These are phyloP conservation scores for Desoria tigrina DNA, from an alignment of 2,888 invertebrate genomes.

Conservation along the genomic window DNA sequence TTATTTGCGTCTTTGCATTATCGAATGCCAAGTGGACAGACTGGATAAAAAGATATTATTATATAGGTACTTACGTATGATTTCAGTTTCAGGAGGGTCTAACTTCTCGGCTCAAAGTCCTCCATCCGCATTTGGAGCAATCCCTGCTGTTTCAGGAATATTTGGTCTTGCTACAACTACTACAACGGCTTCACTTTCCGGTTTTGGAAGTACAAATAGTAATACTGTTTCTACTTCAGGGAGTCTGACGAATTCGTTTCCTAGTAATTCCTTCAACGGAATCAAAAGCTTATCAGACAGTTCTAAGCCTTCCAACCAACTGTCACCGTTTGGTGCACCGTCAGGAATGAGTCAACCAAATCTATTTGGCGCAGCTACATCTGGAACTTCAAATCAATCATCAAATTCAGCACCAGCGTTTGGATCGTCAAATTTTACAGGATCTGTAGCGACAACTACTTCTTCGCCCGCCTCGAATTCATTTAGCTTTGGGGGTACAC, in stretches of 20 bases:
- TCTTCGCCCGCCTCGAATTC: neutral
- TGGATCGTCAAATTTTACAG: neutral
- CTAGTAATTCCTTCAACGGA: neutral
- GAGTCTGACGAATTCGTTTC: neutral
- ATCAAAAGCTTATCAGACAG: no score
- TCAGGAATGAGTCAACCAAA: slow-evolving; percentile 10
- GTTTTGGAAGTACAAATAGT: neutral
- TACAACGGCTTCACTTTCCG: neutral
- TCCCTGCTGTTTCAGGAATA: neutral
- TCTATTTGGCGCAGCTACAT: neutral
- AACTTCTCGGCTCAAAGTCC: neutral
- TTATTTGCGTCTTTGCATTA: no score
- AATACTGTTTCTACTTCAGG: slow-evolving; percentile 8
- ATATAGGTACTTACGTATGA: no score
- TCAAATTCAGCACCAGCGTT: neutral
- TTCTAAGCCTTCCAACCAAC: neutral
- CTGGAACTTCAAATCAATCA: neutral
- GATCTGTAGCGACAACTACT: neutral
- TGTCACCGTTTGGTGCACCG: neutral
- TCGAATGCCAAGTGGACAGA: no score
- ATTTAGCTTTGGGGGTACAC: neutral
- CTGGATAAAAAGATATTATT: no score
- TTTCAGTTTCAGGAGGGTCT: neutral
- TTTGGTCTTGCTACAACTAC: neutral
- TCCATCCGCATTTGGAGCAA: neutral